Conservation (phyloP, 1,140 invertebrate species). For the Adoxophyes honmai region DNA sequence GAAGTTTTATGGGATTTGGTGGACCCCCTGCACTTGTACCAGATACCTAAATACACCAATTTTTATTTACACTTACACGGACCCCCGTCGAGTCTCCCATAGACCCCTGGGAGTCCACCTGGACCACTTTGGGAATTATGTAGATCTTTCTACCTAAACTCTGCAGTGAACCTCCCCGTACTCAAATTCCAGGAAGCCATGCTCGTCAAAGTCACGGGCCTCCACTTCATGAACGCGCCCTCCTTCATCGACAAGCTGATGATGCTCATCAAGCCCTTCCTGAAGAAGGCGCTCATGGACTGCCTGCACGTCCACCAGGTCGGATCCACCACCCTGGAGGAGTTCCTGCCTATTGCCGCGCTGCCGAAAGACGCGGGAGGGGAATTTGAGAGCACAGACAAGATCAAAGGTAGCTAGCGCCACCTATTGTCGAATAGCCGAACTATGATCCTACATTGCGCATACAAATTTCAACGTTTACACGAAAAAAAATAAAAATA, state of each 20-base stretch:
- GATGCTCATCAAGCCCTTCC: constrained; percentile 80
- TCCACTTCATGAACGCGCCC: constrained; percentile 81
- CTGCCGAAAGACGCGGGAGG: constrained; percentile 76
- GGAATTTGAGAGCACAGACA: not conserved
- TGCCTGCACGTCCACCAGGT: constrained; percentile 66
- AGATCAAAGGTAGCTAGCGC: not conserved
- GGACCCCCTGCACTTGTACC: too few relatives aligned
- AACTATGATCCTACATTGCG: not conserved
- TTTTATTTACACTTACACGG: too few relatives aligned
- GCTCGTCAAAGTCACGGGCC: constrained; percentile 78
- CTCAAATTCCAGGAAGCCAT: constrained; percentile 78
- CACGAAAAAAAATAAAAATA: not conserved
- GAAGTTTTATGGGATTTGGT: too few relatives aligned
- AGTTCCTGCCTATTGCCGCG: constrained; percentile 60
- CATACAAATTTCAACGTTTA: not conserved
- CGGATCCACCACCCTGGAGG: constrained; percentile 40
- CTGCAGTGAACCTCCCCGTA: too few relatives aligned
- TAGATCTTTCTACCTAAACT: too few relatives aligned
- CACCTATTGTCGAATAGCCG: not conserved
- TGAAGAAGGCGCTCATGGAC: constrained; percentile 80
- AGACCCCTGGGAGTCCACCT: too few relatives aligned
- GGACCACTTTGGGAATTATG: too few relatives aligned
- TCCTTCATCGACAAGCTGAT: constrained; percentile 80
- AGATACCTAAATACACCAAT: too few relatives aligned
- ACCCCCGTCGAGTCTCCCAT: too few relatives aligned